Conservation (phyloP, 2,113 vertebrate species). For the Cavia aperea region DNA sequence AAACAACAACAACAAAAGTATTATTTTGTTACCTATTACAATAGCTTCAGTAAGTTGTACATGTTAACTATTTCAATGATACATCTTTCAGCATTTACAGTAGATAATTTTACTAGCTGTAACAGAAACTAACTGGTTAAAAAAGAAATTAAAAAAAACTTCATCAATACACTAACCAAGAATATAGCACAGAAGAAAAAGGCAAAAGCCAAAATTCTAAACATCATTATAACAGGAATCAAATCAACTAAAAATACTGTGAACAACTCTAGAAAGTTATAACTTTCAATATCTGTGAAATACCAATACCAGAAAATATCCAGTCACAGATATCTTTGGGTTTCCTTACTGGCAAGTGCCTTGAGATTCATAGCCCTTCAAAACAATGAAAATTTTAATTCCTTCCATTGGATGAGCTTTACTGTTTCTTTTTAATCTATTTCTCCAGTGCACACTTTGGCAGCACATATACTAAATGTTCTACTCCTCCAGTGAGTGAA, state of each 20-base stretch:
- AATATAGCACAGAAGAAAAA: not conserved
- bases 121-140: not conserved
- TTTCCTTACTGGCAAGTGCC: not conserved
- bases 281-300: conserved; percentile 20
- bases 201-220: not conserved
- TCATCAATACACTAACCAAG: not conserved
- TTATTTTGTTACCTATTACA: not conserved
- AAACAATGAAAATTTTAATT: not conserved
- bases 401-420: not conserved
- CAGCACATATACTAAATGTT: not conserved
- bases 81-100: not conserved
- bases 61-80: not conserved
- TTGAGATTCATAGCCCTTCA: not conserved
- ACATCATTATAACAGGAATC: not conserved
- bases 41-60: not conserved
- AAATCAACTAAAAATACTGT: not conserved
- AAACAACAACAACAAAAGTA: not conserved
- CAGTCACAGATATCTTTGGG: not conserved
- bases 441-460: not conserved
- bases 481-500: not conserved
- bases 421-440: not conserved
- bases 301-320: not conserved
- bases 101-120: not conserved
- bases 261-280: not conserved
- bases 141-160: not conserved